These are phyloP conservation scores for Prunella fulvescens DNA, from an alignment of 2,113 vertebrate species.

Conservation along the genomic window DNA sequence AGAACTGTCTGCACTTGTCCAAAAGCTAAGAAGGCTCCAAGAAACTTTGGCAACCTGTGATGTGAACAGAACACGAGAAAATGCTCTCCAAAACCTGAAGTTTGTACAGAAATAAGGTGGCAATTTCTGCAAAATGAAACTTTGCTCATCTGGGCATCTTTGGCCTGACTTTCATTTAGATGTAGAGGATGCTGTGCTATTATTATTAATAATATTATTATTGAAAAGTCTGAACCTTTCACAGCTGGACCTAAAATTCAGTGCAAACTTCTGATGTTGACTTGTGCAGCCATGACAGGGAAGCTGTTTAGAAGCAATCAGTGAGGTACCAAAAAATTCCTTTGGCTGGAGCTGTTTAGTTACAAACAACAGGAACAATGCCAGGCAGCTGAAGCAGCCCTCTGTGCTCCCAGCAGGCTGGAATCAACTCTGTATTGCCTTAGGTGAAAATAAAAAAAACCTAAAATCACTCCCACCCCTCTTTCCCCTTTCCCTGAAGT, in stretches of 20 bases:
- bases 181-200: accelerated
- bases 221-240: neutral
- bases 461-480: neutral
- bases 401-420: neutral
- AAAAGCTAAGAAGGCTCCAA: neutral
- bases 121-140: neutral
- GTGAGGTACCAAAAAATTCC: neutral
- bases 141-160: neutral
- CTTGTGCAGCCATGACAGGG: neutral
- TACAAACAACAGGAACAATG: neutral
- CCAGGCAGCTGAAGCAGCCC: neutral
- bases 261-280: neutral
- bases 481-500: neutral
- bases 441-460: neutral
- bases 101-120: neutral
- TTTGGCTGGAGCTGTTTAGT: neutral
- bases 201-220: neutral
- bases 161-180: neutral
- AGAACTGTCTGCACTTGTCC: neutral
- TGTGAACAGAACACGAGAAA: neutral
- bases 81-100: neutral
- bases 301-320: neutral
- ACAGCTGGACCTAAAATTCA: neutral
- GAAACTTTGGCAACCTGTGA: neutral
- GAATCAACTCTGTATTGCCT: neutral